A percentile compares a stretch with the other conserved stretches of the same genome.
phyloP scores from a whole-genome alignment of 2,888 invertebrate genomes.

The Dexiosoma caninum region DNA sequence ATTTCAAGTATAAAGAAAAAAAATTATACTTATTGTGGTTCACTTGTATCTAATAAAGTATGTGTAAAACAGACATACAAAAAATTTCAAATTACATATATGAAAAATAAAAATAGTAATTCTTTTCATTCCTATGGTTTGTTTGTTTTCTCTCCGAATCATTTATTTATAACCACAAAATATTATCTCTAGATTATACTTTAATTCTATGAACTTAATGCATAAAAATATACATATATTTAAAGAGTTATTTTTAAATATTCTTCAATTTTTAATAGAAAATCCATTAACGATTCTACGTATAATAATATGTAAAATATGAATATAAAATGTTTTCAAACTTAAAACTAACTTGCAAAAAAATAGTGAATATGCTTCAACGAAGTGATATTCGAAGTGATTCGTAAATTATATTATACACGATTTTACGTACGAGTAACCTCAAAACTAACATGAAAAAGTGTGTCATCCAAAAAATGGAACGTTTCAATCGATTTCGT shows the following conservation, averaged over 20 bases:
- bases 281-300: no score
- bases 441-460: no score
- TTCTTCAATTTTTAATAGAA: constrained; percentile 16
- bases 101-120: neutral
- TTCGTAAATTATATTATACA: neutral
- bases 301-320: neutral
- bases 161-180: neutral
- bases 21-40: constrained; percentile 37
- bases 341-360: constrained; percentile 34
- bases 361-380: constrained; percentile 16
- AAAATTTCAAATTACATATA: constrained; percentile 11
- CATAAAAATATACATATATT: neutral
- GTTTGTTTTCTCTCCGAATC: constrained; percentile 38
- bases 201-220: neutral
- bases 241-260: no score
- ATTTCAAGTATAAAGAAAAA: constrained; percentile 5
- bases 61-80: constrained; percentile 1
- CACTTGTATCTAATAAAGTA: no score
- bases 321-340: neutral
- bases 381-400: constrained; percentile 8
- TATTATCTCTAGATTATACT: neutral
- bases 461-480: no score
- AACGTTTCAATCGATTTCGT: no score
- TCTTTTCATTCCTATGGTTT: constrained; percentile 23
- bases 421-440: no score